Conservation (phyloP, 1,140 invertebrate genomes). For the Sinella curviseta region DNA sequence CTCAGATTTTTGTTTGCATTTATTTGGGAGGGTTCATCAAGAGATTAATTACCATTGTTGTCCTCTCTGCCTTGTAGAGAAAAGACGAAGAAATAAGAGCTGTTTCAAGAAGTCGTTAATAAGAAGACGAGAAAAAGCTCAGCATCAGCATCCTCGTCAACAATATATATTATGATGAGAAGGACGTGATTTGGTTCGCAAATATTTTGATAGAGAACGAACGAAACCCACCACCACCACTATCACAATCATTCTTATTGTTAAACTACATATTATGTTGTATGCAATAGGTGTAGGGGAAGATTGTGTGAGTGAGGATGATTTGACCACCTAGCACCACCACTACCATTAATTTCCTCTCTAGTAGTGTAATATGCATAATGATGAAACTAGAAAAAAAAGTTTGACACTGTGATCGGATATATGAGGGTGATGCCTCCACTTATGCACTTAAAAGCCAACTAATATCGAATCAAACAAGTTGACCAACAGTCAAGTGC, state of each 20-base stretch:
- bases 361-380: too few relatives aligned
- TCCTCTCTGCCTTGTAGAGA: neutral
- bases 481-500: too few relatives aligned
- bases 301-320: neutral
- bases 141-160: too few relatives aligned
- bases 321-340: too few relatives aligned
- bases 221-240: too few relatives aligned
- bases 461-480: too few relatives aligned
- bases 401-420: too few relatives aligned
- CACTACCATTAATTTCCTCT: too few relatives aligned
- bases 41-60: slow-evolving; percentile 20
- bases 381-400: too few relatives aligned
- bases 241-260: neutral
- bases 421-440: too few relatives aligned
- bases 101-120: neutral
- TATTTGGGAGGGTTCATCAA: neutral
- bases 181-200: slow-evolving; percentile 9
- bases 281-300: neutral
- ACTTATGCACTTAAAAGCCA: too few relatives aligned
- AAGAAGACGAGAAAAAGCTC: neutral
- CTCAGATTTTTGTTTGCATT: neutral
- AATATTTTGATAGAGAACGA: slow-evolving; percentile 15
- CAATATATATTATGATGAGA: neutral
- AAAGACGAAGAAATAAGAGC: neutral
- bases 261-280: too few relatives aligned